These are phyloP conservation scores for Aselliscus stoliczkanus DNA, from an alignment of 2,797 vertebrate species.

Conservation along the genomic window DNA sequence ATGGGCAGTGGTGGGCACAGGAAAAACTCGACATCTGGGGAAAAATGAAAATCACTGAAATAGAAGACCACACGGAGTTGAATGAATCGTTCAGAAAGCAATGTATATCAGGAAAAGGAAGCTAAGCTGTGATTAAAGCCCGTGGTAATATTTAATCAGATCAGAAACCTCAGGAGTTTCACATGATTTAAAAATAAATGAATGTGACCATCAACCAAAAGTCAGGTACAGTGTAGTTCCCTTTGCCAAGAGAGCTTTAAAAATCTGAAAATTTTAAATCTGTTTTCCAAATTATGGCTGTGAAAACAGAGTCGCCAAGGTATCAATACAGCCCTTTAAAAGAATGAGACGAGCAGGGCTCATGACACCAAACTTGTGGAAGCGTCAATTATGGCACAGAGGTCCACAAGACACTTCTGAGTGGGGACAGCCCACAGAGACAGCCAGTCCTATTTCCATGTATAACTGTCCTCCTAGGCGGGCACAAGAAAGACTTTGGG, in stretches of 20 bases:
- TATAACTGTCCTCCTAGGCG: background rate
- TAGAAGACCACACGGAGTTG: background rate
- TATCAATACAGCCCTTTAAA: background rate
- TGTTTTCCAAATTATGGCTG: background rate
- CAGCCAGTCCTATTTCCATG: background rate
- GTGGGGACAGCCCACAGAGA: background rate
- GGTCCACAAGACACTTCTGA: background rate
- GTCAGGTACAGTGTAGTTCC: background rate
- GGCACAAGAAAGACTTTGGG: background rate
- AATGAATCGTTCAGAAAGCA: background rate
- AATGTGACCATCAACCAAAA: background rate
- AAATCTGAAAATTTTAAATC: conserved; percentile 9
- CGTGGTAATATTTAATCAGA: background rate
- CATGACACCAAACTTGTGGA: background rate
- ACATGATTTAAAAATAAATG: background rate
- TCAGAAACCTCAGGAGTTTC: background rate
- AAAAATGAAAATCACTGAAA: background rate
- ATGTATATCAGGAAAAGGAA: background rate
- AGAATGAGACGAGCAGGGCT: background rate
- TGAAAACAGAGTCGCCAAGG: conserved; percentile 35
- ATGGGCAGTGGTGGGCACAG: background rate
- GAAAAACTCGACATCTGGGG: background rate
- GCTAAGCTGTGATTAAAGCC: background rate
- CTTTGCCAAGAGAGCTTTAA: background rate
- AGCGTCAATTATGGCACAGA: background rate